These are phyloP conservation scores for Sinonovacula constricta DNA, from an alignment of 1,140 invertebrate species.

Conservation along the genomic window DNA sequence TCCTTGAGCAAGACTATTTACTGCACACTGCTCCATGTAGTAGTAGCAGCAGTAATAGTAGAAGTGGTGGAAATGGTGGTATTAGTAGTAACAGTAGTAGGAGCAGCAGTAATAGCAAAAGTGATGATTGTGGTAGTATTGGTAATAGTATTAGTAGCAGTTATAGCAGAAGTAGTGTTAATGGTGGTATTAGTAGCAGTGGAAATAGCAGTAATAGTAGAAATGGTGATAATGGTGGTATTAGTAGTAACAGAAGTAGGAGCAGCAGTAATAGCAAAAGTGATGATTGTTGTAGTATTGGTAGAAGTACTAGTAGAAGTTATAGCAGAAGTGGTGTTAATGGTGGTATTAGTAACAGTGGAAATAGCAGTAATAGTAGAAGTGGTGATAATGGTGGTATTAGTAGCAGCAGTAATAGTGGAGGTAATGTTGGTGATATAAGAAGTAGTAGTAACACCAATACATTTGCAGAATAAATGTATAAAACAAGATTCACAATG, in stretches of 20 bases:
- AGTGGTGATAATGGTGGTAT: not conserved
- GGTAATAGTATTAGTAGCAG: not conserved
- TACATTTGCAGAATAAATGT: too few species aligned
- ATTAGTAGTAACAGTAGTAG: too few species aligned
- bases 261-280: slow-evolving; percentile 1
- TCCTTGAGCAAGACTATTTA: too few species aligned
- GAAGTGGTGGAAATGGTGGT: too few species aligned
- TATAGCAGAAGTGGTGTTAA: slow-evolving; percentile 10
- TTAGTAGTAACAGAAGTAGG: not conserved
- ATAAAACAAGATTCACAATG: too few species aligned
- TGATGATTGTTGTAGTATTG: not conserved
- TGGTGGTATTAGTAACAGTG: slow-evolving; percentile 1
- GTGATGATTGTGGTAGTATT: too few species aligned
- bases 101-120: too few species aligned
- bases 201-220: slow-evolving; percentile 1
- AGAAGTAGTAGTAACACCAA: not conserved
- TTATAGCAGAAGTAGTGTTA: slow-evolving; percentile 10
- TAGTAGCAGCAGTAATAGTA: not conserved
- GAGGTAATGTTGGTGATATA: not conserved
- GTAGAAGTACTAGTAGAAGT: not conserved
- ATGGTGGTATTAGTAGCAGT: slow-evolving; percentile 3
- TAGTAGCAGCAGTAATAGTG: slow-evolving; percentile 4
- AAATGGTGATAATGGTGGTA: slow-evolving; percentile 1
- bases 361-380: not conserved
- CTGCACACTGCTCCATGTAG: too few species aligned